phyloP scores from a whole-genome alignment of 2,797 vertebrate species.

The Mormyrops boulengeri region DNA sequence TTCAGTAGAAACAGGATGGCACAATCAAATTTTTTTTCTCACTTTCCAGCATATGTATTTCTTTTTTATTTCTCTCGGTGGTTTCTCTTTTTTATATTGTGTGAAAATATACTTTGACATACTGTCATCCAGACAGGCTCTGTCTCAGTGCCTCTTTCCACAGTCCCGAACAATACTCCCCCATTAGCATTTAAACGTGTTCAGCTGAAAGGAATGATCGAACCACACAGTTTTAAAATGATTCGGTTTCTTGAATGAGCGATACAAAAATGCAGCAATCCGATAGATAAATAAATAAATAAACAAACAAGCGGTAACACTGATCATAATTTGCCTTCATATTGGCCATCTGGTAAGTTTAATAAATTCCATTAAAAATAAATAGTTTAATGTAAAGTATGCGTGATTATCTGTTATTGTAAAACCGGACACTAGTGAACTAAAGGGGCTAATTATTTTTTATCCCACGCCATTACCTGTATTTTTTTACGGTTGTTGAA shows the following conservation, averaged over 20 bases:
- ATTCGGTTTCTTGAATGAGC: not conserved
- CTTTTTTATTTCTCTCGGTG: not conserved
- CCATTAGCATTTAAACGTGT: not conserved
- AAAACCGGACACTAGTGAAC: not conserved
- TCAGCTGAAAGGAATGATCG: not conserved
- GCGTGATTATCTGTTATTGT: not conserved
- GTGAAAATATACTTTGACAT: not conserved
- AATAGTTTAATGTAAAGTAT: not conserved
- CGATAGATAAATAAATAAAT: not conserved
- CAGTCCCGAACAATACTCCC: not conserved
- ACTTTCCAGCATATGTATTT: not conserved
- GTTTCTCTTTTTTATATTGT: not conserved
- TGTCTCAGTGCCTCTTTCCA: not conserved
- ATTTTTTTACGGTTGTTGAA: not conserved
- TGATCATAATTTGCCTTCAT: not conserved
- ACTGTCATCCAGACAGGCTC: conserved; percentile 11
- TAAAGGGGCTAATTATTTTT: not conserved
- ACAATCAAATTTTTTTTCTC: not conserved
- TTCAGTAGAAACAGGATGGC: not conserved
- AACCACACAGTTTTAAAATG: not conserved
- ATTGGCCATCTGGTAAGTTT: not conserved
- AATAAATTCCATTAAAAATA: not conserved
- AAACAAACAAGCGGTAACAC: not conserved
- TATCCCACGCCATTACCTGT: not conserved
- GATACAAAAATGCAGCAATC: not conserved